Evolutionary conservation across 2,797 vertebrate genomes (phyloP).

Genomic region (Sebastes hopkinsi): DNA sequence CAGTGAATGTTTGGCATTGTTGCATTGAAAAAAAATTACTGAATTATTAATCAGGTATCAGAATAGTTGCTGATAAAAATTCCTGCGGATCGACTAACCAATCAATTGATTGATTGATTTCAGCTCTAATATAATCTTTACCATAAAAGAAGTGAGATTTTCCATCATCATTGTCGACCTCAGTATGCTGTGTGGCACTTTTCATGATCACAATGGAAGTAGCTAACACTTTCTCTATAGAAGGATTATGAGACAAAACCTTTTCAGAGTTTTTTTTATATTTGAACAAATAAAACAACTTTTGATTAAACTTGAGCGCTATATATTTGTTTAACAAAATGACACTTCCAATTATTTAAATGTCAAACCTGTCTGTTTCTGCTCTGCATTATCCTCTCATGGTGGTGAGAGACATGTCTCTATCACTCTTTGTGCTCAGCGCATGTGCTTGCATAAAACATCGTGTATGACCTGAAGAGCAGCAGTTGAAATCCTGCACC

Average conservation of each 20-base stretch:
- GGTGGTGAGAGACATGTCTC: slow-evolving; percentile 34
- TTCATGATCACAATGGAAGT: neutral
- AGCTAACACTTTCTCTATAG: neutral
- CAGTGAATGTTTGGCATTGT: neutral
- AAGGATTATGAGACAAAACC: neutral
- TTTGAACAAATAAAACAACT: neutral
- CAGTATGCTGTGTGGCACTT: neutral
- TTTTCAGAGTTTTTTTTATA: neutral
- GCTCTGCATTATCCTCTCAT: slow-evolving; percentile 25
- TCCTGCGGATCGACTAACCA: neutral
- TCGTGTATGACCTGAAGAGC: slow-evolving; percentile 33
- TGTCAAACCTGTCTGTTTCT: slow-evolving; percentile 48
- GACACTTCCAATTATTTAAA: slow-evolving; percentile 44
- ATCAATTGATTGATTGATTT: neutral
- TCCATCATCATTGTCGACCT: neutral
- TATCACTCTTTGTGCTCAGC: slow-evolving; percentile 19
- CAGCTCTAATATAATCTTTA: accelerated
- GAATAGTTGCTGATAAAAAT: neutral
- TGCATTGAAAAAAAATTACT: neutral
- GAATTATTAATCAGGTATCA: neutral
- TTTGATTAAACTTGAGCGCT: neutral
- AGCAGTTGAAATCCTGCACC: slow-evolving; percentile 20
- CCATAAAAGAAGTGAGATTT: neutral
- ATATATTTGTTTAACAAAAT: neutral
- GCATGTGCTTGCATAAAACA: slow-evolving; percentile 52